These are phyloP conservation scores for Serinus canaria DNA, from an alignment of 2,113 vertebrate species.

Conservation along the genomic window DNA sequence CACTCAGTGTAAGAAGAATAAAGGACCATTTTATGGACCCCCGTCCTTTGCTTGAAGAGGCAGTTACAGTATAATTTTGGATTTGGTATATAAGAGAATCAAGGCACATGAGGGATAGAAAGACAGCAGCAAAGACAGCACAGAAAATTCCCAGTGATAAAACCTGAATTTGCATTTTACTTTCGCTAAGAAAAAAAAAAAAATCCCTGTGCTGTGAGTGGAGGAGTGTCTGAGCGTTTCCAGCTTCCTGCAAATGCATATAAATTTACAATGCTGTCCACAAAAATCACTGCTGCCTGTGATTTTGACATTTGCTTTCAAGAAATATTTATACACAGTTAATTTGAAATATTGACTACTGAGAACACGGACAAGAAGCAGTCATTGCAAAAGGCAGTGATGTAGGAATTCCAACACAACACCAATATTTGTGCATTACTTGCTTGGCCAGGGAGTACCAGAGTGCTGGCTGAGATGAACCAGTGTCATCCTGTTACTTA, in stretches of 20 bases:
- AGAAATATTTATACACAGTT: neutral
- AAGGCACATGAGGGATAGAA: neutral
- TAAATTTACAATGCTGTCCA: neutral
- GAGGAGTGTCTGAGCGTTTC: neutral
- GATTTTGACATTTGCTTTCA: neutral
- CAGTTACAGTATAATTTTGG: neutral
- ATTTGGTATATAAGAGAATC: neutral
- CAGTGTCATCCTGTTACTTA: neutral
- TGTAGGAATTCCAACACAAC: neutral
- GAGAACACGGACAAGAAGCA: neutral
- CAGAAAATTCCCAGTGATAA: neutral
- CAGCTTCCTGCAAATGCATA: neutral
- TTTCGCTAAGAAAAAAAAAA: neutral
- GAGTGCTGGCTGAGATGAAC: neutral
- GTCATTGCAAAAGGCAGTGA: neutral
- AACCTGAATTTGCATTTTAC: neutral
- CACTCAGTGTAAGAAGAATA: neutral
- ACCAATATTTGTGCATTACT: neutral
- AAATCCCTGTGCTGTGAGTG: neutral
- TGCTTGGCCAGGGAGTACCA: neutral
- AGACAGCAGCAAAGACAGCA: neutral
- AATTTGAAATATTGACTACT: neutral
- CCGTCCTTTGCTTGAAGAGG: neutral
- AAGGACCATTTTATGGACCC: neutral
- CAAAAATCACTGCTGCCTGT: neutral